These are phyloP conservation scores for Eulithis prunata DNA, from an alignment of 2,888 invertebrate species.

Conservation along the genomic window DNA sequence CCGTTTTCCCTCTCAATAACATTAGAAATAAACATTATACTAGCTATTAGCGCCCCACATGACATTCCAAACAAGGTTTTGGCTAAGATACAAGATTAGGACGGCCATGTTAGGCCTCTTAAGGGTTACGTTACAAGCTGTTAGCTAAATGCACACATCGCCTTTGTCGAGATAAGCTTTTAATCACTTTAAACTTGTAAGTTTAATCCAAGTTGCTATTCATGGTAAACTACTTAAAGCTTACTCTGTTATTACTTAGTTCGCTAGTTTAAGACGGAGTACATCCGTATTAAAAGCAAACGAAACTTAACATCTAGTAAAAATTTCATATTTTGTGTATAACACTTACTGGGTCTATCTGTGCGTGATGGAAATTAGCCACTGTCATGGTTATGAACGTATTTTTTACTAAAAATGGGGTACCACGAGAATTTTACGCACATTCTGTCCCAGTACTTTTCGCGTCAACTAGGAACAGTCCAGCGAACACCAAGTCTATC, in stretches of 20 bases:
- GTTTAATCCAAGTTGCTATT: slow-evolving; percentile 19
- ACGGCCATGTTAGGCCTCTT: slow-evolving; percentile 4
- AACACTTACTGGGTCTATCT: too few relatives aligned
- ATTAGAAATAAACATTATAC: too few relatives aligned
- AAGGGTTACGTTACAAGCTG: slow-evolving; percentile 23
- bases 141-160: slow-evolving; percentile 18
- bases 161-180: slow-evolving; percentile 23
- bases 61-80: too few relatives aligned
- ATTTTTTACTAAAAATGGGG: slow-evolving; percentile 19
- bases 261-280: slow-evolving; percentile 4
- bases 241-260: slow-evolving; percentile 18
- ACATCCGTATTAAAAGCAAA: background rate
- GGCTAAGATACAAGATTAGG: background rate
- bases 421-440: slow-evolving; percentile 31
- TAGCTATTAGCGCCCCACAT: too few relatives aligned
- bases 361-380: too few relatives aligned
- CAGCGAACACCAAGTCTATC: slow-evolving; percentile 54
- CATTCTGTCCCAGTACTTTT: slow-evolving; percentile 58
- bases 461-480: slow-evolving; percentile 60
- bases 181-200: slow-evolving; percentile 27
- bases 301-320: too few relatives aligned
- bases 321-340: too few relatives aligned
- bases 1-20: too few relatives aligned
- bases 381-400: too few relatives aligned
- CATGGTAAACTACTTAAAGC: slow-evolving; percentile 21